Evolutionary conservation across 53 echinoderm and acorn worm species (phyloP).

Genomic region (Mesocentrotus franciscanus): DNA sequence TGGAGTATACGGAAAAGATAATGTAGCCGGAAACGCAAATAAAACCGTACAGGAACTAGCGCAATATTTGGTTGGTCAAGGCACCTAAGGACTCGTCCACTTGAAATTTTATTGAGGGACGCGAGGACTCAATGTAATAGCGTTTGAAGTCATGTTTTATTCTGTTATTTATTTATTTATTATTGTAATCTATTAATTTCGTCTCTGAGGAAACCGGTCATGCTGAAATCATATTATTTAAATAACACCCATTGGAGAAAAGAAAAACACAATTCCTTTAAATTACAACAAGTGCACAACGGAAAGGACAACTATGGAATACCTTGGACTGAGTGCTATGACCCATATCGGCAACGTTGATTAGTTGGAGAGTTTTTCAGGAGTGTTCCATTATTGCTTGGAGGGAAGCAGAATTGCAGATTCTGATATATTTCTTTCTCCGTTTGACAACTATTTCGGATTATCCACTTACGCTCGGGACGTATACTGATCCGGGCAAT

Average conservation of each 20-base stretch:
- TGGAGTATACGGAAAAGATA: constrained; percentile 48
- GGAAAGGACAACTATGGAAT: not conserved
- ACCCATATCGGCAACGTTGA: not conserved
- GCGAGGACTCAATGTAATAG: not conserved
- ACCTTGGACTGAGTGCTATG: not conserved
- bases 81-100: constrained; percentile 50
- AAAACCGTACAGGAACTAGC: constrained; percentile 43
- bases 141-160: not conserved
- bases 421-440: not conserved
- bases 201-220: not conserved
- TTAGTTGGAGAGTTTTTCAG: not conserved
- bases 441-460: not conserved
- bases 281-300: not conserved
- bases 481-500: too few species aligned
- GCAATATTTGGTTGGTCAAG: constrained; percentile 57
- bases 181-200: too few species aligned
- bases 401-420: not conserved
- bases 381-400: not conserved
- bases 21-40: constrained; percentile 53
- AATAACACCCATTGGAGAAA: not conserved
- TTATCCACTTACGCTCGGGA: too few species aligned
- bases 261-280: not conserved
- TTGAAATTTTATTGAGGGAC: not conserved
- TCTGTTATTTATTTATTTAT: not conserved
- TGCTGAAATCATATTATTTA: not conserved